phyloP scores from a whole-genome alignment of 2,888 invertebrate genomes.

The Iphiclides podalirius region DNA sequence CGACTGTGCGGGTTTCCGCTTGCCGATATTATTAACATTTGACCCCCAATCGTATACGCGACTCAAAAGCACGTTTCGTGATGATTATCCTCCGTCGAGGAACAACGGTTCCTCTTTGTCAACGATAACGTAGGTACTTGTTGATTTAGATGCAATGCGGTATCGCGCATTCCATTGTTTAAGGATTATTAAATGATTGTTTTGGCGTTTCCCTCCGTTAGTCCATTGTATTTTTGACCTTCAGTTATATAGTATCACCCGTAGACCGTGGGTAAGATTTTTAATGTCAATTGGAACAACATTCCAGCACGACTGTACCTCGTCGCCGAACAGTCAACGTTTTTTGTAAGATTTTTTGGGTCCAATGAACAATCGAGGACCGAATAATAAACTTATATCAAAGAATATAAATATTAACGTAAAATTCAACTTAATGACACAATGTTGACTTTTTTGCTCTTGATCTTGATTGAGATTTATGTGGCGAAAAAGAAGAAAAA shows the following conservation, averaged over 20 bases:
- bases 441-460: no score
- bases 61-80: conserved; percentile 29
- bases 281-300: conserved; percentile 26
- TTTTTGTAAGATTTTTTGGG: no score
- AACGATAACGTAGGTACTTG: conserved; percentile 7
- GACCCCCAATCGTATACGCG: conserved; percentile 59
- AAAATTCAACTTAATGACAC: no score
- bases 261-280: conserved; percentile 13
- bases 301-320: conserved; percentile 45
- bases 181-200: conserved; percentile 10
- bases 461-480: no score
- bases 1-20: conserved; percentile 68
- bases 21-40: conserved; percentile 73
- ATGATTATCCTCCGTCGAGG: conserved; percentile 33
- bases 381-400: no score
- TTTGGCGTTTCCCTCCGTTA: conserved; percentile 5
- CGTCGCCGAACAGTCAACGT: conserved; percentile 30
- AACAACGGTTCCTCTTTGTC: conserved; percentile 16
- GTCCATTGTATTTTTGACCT: conserved; percentile 14
- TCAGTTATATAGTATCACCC: conserved; percentile 6
- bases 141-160: conserved; percentile 19
- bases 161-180: conserved; percentile 12
- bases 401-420: no score
- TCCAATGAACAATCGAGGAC: no score
- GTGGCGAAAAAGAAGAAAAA: no score